phyloP scores from a whole-genome alignment of 2,888 invertebrate genomes.

The Acanthoscelides obtectus region DNA sequence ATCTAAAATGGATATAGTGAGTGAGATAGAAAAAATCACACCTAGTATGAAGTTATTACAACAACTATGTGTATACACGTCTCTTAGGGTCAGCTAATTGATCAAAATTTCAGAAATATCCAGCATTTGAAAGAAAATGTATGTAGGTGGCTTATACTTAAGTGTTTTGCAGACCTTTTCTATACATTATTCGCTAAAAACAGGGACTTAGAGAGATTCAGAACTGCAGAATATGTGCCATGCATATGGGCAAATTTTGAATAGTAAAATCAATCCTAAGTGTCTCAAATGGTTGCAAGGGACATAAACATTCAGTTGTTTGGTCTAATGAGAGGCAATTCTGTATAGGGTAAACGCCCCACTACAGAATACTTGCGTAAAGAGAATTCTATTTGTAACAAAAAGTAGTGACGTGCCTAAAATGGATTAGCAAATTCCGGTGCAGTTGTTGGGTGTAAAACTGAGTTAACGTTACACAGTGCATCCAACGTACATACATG shows the following conservation, averaged over 20 bases:
- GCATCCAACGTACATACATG: background rate
- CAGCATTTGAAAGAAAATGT: too few relatives aligned
- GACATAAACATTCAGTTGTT: background rate
- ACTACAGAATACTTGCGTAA: background rate
- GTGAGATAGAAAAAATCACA: too few relatives aligned
- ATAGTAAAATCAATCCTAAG: too few relatives aligned
- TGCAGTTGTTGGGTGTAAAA: background rate
- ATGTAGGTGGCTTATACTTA: too few relatives aligned
- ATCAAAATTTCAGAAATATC: background rate
- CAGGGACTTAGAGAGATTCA: too few relatives aligned
- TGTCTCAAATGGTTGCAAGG: too few relatives aligned
- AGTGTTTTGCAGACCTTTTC: too few relatives aligned
- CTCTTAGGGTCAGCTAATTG: background rate
- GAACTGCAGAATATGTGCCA: too few relatives aligned
- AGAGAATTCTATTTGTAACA: background rate
- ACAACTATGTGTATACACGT: background rate
- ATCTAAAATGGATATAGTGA: background rate
- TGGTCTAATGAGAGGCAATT: too few relatives aligned
- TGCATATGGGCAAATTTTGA: too few relatives aligned
- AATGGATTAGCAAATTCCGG: background rate
- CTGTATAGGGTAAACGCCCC: background rate
- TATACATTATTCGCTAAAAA: too few relatives aligned
- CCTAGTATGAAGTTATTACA: too few relatives aligned
- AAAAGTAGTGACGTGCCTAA: background rate
- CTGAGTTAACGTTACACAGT: background rate